These are phyloP conservation scores for Stegastes partitus DNA, from an alignment of 2,113 vertebrate species.

Conservation along the genomic window DNA sequence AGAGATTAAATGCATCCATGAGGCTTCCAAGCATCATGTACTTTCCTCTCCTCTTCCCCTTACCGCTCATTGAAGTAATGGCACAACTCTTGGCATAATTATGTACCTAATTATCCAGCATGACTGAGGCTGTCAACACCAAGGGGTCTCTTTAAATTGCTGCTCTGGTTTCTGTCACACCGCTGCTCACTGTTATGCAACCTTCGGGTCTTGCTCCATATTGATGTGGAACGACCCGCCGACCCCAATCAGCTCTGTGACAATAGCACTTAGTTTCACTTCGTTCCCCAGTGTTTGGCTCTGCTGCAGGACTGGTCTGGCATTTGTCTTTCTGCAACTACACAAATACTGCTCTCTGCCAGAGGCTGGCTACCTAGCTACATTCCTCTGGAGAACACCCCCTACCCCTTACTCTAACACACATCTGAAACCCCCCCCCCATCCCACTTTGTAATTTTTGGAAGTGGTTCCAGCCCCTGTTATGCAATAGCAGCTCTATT, in stretches of 20 bases:
- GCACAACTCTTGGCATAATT: slow-evolving; percentile 25
- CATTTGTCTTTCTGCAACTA: slow-evolving; percentile 24
- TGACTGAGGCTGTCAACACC: slow-evolving; percentile 24
- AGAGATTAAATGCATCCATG: slow-evolving; percentile 4
- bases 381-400: slow-evolving; percentile 47
- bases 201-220: slow-evolving; percentile 33
- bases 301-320: slow-evolving; percentile 18
- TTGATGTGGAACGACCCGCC: slow-evolving; percentile 40
- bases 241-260: slow-evolving; percentile 56
- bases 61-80: slow-evolving; percentile 30
- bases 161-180: slow-evolving; percentile 54
- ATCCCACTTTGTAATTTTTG: slow-evolving; percentile 28
- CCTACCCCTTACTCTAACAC: not conserved
- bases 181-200: slow-evolving; percentile 60
- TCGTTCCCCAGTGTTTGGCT: slow-evolving; percentile 16
- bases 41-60: not conserved
- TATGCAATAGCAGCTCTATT: slow-evolving; percentile 52
- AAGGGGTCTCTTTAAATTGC: slow-evolving; percentile 34
- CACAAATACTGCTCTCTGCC: slow-evolving; percentile 55
- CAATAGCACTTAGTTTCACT: slow-evolving; percentile 42
- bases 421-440: not conserved
- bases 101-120: slow-evolving; percentile 34
- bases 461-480: slow-evolving; percentile 32
- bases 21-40: slow-evolving; percentile 7
- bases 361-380: slow-evolving; percentile 51